These are phyloP conservation scores for Sepiola atlantica DNA, from an alignment of 2,888 invertebrate species.

Conservation along the genomic window DNA sequence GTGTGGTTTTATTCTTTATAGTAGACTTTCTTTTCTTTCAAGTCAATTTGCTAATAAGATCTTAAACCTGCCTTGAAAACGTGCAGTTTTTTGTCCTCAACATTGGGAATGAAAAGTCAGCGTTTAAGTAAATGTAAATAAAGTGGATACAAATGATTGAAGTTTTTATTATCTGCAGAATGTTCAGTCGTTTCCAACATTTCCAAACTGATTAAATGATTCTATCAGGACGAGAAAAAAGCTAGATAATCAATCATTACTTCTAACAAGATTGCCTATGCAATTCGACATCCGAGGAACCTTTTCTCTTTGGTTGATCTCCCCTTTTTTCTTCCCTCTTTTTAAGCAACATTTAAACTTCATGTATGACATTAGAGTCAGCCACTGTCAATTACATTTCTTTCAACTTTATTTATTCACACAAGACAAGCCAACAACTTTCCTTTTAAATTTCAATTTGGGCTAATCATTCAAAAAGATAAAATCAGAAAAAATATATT, in stretches of 20 bases:
- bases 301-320: neutral
- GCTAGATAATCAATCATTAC: neutral
- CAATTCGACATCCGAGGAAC: neutral
- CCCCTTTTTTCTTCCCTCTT: neutral
- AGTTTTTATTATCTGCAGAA: neutral
- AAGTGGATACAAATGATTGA: neutral
- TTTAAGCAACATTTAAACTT: neutral
- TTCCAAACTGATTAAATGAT: conserved; percentile 32
- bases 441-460: neutral
- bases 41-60: neutral
- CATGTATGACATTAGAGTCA: neutral
- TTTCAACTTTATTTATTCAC: neutral
- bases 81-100: neutral
- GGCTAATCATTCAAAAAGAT: neutral
- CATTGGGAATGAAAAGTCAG: neutral
- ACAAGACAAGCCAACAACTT: neutral
- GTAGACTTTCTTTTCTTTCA: neutral
- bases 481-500: neutral
- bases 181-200: neutral
- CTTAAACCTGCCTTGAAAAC: neutral
- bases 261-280: neutral
- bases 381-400: neutral
- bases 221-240: neutral
- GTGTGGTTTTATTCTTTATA: neutral
- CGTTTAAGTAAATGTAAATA: neutral